These are phyloP conservation scores for Mizuhopecten yessoensis DNA, from an alignment of 1,140 invertebrate species.

Conservation along the genomic window DNA sequence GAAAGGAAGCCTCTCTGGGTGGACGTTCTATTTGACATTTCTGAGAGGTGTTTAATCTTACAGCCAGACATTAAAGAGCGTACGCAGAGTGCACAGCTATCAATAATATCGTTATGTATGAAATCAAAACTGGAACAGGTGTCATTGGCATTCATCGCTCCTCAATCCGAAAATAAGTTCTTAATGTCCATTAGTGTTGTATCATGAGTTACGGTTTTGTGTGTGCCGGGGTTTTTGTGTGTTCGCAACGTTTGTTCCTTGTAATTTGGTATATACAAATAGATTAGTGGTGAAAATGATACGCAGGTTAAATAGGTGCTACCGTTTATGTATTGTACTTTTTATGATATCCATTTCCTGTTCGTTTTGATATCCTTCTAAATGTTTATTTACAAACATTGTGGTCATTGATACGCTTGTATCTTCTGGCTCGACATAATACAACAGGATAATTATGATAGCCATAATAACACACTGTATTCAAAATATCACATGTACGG, in stretches of 20 bases:
- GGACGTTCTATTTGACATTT: not conserved
- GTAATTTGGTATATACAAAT: not conserved
- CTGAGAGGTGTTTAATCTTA: not conserved
- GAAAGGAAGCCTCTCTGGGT: not conserved
- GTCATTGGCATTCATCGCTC: not conserved
- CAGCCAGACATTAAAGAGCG: not conserved
- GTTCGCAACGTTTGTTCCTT: not conserved
- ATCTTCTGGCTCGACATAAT: not conserved
- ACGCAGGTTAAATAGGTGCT: not conserved
- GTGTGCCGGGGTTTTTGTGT: not conserved
- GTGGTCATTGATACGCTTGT: not conserved
- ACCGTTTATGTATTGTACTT: not conserved
- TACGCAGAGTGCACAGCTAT: not conserved
- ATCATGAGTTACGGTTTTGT: no score
- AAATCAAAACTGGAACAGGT: constrained; percentile 22
- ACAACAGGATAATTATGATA: no score
- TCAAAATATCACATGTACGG: not conserved
- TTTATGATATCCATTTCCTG: not conserved
- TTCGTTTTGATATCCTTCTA: not conserved
- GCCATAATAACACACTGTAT: not conserved
- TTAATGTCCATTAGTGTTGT: not conserved
- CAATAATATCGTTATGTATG: not conserved
- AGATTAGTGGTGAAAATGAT: no score
- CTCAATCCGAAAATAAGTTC: not conserved
- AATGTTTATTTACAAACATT: constrained; percentile 3